Conservation (phyloP, 2,113 vertebrate genomes). For the Hemichromis elongatus region DNA sequence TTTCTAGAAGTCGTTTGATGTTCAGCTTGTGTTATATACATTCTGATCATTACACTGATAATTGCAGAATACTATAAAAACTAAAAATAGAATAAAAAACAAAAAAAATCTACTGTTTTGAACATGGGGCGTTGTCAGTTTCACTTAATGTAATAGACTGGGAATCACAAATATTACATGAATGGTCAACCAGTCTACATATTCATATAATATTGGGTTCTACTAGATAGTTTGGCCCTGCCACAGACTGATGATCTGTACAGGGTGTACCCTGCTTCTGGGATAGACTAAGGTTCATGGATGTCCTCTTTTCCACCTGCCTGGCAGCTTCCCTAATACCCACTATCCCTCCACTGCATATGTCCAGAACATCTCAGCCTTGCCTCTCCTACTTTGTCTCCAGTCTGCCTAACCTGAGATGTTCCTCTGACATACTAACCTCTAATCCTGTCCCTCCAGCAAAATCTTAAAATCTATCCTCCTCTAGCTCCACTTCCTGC, state of each 20-base stretch:
- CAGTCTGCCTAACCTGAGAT: not conserved
- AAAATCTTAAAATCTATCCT: not conserved
- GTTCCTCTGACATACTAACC: not conserved
- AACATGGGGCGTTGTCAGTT: not conserved
- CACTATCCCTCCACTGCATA: not conserved
- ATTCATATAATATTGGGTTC: not conserved
- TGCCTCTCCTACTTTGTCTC: not conserved
- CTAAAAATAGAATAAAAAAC: not conserved
- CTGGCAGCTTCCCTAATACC: not conserved
- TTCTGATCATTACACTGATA: not conserved
- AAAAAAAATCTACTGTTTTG: not conserved
- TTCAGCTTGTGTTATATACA: not conserved
- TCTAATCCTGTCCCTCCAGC: not conserved
- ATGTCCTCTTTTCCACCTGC: not conserved
- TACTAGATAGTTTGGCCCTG: not conserved
- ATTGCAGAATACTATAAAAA: not conserved
- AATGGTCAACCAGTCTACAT: not conserved
- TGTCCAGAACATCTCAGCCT: not conserved
- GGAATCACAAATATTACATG: not conserved
- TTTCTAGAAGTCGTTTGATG: not conserved
- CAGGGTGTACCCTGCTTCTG: not conserved
- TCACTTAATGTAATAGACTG: not conserved
- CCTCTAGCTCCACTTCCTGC: not conserved
- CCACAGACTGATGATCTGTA: fast-evolving
- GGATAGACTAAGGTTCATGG: not conserved